Percentiles rank a stretch among this genome's conserved stretches.
These are phyloP conservation scores for Drosophila affinis DNA, from an alignment of 2,888 invertebrate genomes.

Conservation along the genomic window DNA sequence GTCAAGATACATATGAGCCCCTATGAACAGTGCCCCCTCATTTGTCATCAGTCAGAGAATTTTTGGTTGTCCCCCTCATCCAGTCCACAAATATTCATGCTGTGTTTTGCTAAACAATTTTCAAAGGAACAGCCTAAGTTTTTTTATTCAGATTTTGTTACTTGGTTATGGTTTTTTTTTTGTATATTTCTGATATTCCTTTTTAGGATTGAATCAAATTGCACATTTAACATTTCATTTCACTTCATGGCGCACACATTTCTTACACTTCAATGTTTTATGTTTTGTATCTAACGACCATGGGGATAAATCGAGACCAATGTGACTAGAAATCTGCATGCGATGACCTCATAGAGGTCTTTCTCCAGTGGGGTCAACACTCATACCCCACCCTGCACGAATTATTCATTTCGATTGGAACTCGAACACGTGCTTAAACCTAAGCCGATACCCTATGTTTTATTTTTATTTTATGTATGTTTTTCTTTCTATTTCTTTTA, in stretches of 20 bases:
- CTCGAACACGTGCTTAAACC: slow-evolving; percentile 12
- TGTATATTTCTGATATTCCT: slow-evolving; percentile 33
- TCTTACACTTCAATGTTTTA: slow-evolving; percentile 55
- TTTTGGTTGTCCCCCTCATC: slow-evolving; percentile 18
- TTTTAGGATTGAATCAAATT: slow-evolving; percentile 36
- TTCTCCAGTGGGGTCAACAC: slow-evolving; percentile 21
- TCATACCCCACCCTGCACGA: slow-evolving; percentile 24
- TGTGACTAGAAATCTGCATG: slow-evolving; percentile 61
- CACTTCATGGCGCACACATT: slow-evolving; percentile 60
- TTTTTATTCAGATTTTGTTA: slow-evolving; percentile 16
- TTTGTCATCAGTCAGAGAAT: slow-evolving; percentile 9
- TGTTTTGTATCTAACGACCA: slow-evolving; percentile 56
- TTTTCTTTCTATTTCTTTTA: slow-evolving; percentile 46
- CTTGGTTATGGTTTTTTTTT: slow-evolving; percentile 30
- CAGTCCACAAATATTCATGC: slow-evolving; percentile 63
- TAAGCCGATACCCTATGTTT: slow-evolving; percentile 19
- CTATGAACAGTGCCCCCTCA: slow-evolving; percentile 13
- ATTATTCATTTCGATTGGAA: slow-evolving; percentile 11
- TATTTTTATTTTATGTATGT: slow-evolving; percentile 26
- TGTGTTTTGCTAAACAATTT: slow-evolving; percentile 77
- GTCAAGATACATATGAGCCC: neutral
- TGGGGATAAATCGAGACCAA: slow-evolving; percentile 21
- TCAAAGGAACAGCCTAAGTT: slow-evolving; percentile 17
- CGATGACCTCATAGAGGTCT: slow-evolving; percentile 4
- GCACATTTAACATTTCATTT: slow-evolving; percentile 50